phyloP scores from a whole-genome alignment of 2,113 vertebrate genomes.

The Junco hyemalis region DNA sequence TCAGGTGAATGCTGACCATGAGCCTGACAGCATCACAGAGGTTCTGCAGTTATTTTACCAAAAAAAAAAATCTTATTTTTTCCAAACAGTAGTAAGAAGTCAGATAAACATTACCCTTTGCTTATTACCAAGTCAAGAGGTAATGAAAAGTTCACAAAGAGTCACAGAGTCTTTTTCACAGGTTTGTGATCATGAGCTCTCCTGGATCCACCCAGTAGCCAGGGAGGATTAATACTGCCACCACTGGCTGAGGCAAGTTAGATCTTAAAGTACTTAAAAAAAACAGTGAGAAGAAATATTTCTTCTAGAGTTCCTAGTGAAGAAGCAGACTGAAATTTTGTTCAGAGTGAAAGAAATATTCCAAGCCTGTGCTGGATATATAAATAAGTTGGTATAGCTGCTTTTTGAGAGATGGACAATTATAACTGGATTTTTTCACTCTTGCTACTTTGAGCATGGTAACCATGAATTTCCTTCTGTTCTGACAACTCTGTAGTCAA shows the following conservation, averaged over 20 bases:
- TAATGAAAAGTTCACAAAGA: not conserved
- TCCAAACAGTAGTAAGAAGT: not conserved
- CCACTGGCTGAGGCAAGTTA: not conserved
- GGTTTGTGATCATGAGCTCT: not conserved
- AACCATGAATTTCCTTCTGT: not conserved
- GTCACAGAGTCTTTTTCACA: not conserved
- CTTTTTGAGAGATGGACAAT: not conserved
- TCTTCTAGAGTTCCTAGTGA: not conserved
- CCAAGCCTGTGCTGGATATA: not conserved
- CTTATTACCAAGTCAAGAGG: not conserved
- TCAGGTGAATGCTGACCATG: not conserved
- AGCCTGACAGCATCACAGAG: not conserved
- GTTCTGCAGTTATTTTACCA: not conserved
- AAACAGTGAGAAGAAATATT: not conserved
- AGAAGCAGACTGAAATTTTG: not conserved
- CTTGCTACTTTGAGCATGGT: not conserved
- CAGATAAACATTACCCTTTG: not conserved
- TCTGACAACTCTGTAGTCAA: not conserved
- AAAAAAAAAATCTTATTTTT: not conserved
- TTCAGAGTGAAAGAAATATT: not conserved
- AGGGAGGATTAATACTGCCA: rapidly evolving
- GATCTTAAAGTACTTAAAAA: not conserved
- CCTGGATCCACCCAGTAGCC: not conserved
- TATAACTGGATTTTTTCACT: not conserved
- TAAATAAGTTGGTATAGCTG: not conserved